These are phyloP conservation scores for Darevskia nairensis DNA, from an alignment of 2,797 vertebrate species.

Conservation along the genomic window DNA sequence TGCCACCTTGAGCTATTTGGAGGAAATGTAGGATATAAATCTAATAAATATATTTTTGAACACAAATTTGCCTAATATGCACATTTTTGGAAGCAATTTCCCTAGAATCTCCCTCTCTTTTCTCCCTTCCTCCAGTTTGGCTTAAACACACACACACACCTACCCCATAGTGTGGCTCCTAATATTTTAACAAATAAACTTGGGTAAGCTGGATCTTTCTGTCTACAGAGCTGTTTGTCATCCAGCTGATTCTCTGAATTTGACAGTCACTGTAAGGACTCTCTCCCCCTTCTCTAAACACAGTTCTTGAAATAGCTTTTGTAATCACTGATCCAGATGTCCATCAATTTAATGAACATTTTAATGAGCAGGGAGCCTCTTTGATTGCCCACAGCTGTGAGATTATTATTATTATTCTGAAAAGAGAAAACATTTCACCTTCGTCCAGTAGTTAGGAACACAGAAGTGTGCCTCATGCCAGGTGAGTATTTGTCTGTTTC, in stretches of 20 bases:
- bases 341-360: slow-evolving; percentile 33
- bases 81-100: no score
- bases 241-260: neutral
- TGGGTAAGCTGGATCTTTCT: neutral
- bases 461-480: neutral
- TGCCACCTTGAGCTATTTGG: no score
- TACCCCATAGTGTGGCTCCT: neutral
- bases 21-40: no score
- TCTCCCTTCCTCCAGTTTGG: neutral
- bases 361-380: no score
- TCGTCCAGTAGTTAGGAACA: neutral
- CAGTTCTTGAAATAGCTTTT: slow-evolving; percentile 44
- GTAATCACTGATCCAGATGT: slow-evolving; percentile 24
- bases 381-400: no score
- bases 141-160: no score
- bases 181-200: neutral
- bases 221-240: neutral
- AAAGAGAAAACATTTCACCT: neutral
- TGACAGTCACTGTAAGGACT: no score
- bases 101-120: neutral
- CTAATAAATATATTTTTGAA: no score
- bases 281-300: neutral
- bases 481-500: no score
- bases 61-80: no score
- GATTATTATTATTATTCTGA: neutral